Evolutionary conservation across 2,888 invertebrate species (phyloP), one percentile per base, ranked within the genome.

Genomic region (Diarsia rubi): DNA sequence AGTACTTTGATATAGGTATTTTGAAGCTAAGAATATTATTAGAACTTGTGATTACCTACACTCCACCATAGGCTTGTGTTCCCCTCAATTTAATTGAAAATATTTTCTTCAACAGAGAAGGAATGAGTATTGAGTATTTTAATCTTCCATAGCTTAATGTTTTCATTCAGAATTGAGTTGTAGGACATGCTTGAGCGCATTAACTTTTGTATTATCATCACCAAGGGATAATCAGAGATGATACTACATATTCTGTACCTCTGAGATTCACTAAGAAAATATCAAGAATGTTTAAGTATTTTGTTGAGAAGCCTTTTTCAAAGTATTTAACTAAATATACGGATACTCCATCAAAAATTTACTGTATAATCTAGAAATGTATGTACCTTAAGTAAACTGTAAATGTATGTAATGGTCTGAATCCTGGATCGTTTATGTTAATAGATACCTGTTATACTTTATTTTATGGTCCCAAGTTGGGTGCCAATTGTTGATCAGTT

Each of bases 321-420:
- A 75, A 70, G 73, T 81, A 77, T 65, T 75, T 74, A 21, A 73
- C 68, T 73, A n/a, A 37, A 79, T 75, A 73, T 59, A 27, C 1
- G 67, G 68, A 47, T 65, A 72, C 63, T 72, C 21, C 78, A 81
- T 77, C 68, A 73, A 75, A 69, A 81, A 65, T 24, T 31, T 84
- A 85, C 67, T 81, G 75, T 83, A 79, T 83, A 79, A 78, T 73
- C 62, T 86, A 84, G 75, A 79, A 74, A 69, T 78, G 45, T 84
- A 81, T 84, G 65, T 86, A 86, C 70, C 74, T 59, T 82, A 82
- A 73, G 73, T 81, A 42, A 62, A 62, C 42, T 60, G 19, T 60
- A 62, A 54, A 54, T 77, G 69, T 78, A 69, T 66, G 68, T 85
- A 73, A 80, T 75, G 73, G 68, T 82, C 80, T 80, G 60, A 62